Base-by-base conservation (phyloP, 1,140 invertebrate genomes). In the Anoplophora glabripennis region DNA sequence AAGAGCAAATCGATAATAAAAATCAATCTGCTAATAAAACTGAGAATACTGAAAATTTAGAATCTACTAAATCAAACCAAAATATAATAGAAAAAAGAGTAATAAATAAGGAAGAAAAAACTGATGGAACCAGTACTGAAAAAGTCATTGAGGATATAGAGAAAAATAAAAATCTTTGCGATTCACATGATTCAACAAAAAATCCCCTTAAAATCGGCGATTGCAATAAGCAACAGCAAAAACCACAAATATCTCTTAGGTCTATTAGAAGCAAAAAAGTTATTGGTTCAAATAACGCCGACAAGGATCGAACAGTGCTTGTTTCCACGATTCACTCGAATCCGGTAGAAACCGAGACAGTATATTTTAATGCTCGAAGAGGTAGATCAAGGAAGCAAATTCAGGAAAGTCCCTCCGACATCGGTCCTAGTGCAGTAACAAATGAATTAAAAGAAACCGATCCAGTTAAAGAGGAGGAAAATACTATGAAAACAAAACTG, bases 401-500 rank as follows among this genome's bases (percentile, higher is more conserved):
- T 9, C 2, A 4, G 0, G 28, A 49, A 49, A 11, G 4, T 1
- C 4, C 10, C 11, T n/a, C 4, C n/a, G 4, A 45, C 14, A 14
- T 17, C 7, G 15, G 2, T 10, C 5, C 21, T 28, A 28, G 21
- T 28, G 21, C 3, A 15, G 9, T 3, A 45, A 7, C 9, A 17
- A 45, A 14, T 15, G 28, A 17, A 5, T 45, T 11, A 45, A 17
- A 21, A 21, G n/a, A n/a, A n/a, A 11, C 17, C 17, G 8, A 44
- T 44, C 14, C 7, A 44, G 18, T 44, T 11, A 44, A 28, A 3
- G 5, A 28, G 2, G 21, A 28, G 21, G 21, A 28, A 28, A 2
- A 5, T 5, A 3, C 21, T 28, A 28, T 3, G 21, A 28, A 54
- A 28, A 44, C 21, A n/a, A 60, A 61, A 70, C 66, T 45, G 51